Conservation (phyloP, 2,888 invertebrate species). For the Horisme vitalbata region DNA sequence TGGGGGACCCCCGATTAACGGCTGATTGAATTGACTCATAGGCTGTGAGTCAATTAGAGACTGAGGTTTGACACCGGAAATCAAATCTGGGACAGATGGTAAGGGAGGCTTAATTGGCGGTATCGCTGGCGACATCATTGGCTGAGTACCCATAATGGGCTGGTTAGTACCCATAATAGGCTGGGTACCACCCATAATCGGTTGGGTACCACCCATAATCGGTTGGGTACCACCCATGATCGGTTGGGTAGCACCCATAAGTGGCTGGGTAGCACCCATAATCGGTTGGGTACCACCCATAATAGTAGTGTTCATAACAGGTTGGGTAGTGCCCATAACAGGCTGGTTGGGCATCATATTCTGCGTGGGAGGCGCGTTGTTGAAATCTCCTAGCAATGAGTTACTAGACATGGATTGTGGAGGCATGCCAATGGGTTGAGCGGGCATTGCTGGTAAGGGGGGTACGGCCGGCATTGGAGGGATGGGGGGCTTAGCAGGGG, state of each 20-base stretch:
- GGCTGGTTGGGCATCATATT: slow-evolving; percentile 27
- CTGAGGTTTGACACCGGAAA: slow-evolving; percentile 60
- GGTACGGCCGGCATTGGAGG: slow-evolving; percentile 61
- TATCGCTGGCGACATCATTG: slow-evolving; percentile 32
- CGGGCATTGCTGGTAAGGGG: slow-evolving; percentile 29
- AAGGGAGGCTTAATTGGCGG: slow-evolving; percentile 48
- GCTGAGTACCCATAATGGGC: slow-evolving; percentile 31
- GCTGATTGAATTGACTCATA: slow-evolving; percentile 41
- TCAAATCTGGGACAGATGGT: slow-evolving; percentile 60
- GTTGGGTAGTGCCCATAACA: slow-evolving; percentile 23
- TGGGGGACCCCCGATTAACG: slow-evolving; percentile 31
- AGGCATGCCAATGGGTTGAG: slow-evolving; percentile 44
- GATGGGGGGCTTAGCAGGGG: slow-evolving; percentile 65
- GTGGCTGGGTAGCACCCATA: slow-evolving; percentile 13
- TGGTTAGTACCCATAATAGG: slow-evolving; percentile 24
- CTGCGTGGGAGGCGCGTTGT: slow-evolving; percentile 21
- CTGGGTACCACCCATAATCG: slow-evolving; percentile 24
- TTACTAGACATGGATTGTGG: slow-evolving; percentile 40
- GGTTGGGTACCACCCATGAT: background rate
- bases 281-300: too few relatives aligned
- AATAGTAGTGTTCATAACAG: slow-evolving; percentile 17
- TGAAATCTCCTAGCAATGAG: slow-evolving; percentile 54
- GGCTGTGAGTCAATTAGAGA: slow-evolving; percentile 41
- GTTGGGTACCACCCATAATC: slow-evolving; percentile 21
- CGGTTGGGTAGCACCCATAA: slow-evolving; percentile 22